A percentile compares a stretch with the other conserved stretches of the same genome.
Conservation (phyloP, 2,113 vertebrate genomes). For the Boulengeromyrus knoepffleri region DNA sequence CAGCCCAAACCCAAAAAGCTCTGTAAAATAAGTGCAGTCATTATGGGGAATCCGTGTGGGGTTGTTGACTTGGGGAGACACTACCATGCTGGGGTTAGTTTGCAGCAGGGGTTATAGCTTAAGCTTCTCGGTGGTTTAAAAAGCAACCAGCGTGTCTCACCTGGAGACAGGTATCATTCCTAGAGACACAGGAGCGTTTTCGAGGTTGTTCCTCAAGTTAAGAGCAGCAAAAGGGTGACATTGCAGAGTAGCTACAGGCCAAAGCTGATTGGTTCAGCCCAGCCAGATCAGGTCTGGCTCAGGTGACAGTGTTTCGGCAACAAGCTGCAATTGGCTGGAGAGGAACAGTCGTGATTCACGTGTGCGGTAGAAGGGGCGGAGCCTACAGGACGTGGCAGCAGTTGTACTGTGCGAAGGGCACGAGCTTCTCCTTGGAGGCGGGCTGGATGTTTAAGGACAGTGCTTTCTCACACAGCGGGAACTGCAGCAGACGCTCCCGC, state of each 20-base stretch:
- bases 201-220: neutral
- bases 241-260: neutral
- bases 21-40: neutral
- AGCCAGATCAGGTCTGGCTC: neutral
- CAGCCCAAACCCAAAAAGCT: neutral
- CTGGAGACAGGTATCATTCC: neutral
- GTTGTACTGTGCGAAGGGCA: conserved; percentile 81
- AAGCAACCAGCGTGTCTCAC: neutral
- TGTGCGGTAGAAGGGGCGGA: neutral
- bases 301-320: neutral
- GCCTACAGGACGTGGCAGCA: conserved; percentile 76
- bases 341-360: neutral
- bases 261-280: neutral
- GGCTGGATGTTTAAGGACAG: conserved; percentile 65
- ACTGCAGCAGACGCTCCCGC: conserved; percentile 62
- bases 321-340: neutral
- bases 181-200: neutral
- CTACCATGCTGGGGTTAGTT: neutral
- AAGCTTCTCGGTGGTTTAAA: neutral
- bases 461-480: conserved; percentile 68
- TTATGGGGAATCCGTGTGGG: neutral
- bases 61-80: neutral
- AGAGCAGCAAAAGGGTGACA: neutral
- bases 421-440: conserved; percentile 70
- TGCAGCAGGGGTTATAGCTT: neutral